These are phyloP conservation scores for Kuschelorhynchus macadamiae DNA, from an alignment of 2,888 invertebrate genomes.

Conservation along the genomic window DNA sequence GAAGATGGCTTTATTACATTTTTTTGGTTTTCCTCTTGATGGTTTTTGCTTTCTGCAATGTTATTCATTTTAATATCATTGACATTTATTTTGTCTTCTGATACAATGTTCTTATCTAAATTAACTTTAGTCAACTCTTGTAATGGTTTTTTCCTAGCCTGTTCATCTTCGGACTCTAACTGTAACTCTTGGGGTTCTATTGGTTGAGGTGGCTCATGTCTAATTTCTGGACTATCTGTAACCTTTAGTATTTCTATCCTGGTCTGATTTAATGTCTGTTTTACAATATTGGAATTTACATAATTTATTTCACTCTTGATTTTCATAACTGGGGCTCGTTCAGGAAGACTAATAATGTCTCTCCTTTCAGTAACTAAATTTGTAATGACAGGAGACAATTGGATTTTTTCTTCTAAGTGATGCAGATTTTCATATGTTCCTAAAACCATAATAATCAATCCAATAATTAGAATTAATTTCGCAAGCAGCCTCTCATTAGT, in stretches of 20 bases:
- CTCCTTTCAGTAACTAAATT: slow-evolving; percentile 13
- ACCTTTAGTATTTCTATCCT: slow-evolving; percentile 15
- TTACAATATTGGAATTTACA: neutral
- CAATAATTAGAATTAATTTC: slow-evolving; percentile 85
- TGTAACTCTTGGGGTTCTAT: slow-evolving; percentile 59
- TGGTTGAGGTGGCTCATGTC: slow-evolving; percentile 67
- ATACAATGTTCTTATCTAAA: neutral
- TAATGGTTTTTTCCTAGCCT: neutral
- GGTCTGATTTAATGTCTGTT: slow-evolving; percentile 6
- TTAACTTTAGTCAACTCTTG: neutral
- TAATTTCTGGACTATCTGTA: slow-evolving; percentile 62
- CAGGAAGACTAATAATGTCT: slow-evolving; percentile 15
- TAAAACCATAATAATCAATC: slow-evolving; percentile 88
- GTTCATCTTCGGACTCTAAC: neutral
- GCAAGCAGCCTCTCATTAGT: slow-evolving; percentile 88
- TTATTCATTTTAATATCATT: neutral
- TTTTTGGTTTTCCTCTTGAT: neutral
- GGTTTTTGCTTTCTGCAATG: neutral
- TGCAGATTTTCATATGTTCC: slow-evolving; percentile 92
- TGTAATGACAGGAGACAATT: slow-evolving; percentile 67
- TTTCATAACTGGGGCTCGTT: neutral
- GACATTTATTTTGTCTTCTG: neutral
- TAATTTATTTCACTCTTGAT: neutral
- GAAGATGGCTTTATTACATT: neutral
- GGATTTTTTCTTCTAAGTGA: slow-evolving; percentile 69